Conservation (phyloP, 2,113 vertebrate species). For the Geococcyx californianus region DNA sequence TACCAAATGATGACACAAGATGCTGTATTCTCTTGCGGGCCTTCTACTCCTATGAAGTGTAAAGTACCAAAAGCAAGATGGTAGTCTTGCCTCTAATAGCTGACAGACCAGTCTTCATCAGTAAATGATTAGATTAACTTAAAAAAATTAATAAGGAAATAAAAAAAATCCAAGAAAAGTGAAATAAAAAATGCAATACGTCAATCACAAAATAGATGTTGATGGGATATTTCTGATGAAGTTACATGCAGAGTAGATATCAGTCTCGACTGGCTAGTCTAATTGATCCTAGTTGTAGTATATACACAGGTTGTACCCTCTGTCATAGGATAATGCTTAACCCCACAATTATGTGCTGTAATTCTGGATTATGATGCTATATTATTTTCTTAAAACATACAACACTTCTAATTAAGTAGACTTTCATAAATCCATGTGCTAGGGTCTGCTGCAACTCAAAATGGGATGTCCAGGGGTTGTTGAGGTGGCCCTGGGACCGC, state of each 20-base stretch:
- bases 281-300: neutral
- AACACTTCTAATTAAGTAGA: neutral
- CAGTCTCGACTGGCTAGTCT: neutral
- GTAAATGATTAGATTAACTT: neutral
- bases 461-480: too few relatives aligned
- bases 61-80: neutral
- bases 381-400: neutral
- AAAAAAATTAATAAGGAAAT: neutral
- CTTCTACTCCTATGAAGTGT: neutral
- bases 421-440: neutral
- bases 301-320: neutral
- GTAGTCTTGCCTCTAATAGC: neutral
- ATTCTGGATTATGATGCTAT: neutral
- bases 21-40: neutral
- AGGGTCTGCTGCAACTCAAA: too few relatives aligned
- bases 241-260: neutral
- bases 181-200: neutral
- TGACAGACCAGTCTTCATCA: neutral
- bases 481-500: too few relatives aligned
- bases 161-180: neutral
- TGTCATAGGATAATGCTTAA: neutral
- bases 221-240: neutral
- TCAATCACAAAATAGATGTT: neutral
- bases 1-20: neutral
- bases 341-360: neutral